Percentiles rank a stretch among this genome's conserved stretches.
These are phyloP conservation scores for Julus scandinavius DNA, from an alignment of 2,888 invertebrate genomes.

Conservation along the genomic window DNA sequence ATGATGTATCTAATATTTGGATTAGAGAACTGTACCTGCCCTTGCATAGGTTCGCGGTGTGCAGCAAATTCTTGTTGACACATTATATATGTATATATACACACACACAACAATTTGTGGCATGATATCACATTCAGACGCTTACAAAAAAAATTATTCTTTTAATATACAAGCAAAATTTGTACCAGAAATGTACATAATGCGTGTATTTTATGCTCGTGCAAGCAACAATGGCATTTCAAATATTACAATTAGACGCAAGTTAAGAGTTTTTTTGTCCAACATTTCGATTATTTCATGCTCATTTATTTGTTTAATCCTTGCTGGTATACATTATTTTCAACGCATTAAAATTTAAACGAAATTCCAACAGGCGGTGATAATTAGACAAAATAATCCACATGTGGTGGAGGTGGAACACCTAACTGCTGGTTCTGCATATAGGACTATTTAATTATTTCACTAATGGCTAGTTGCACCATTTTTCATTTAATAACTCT, in stretches of 20 bases:
- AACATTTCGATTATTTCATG: not conserved
- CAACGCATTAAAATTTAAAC: conserved; percentile 22
- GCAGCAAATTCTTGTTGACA: not conserved
- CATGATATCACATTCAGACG: not conserved
- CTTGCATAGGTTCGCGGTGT: not conserved
- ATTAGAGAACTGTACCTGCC: not conserved
- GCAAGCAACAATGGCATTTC: not conserved
- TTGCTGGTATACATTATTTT: conserved; percentile 20
- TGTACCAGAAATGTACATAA: not conserved
- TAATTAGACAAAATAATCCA: not conserved
- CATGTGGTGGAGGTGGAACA: not conserved
- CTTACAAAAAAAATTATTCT: not conserved
- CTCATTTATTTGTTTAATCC: conserved; percentile 25
- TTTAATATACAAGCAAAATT: not conserved
- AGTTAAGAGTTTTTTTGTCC: not conserved
- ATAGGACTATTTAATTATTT: not conserved
- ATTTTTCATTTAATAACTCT: no score
- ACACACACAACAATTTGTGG: not conserved
- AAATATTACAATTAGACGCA: not conserved
- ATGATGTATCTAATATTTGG: not conserved
- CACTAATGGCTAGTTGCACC: no score
- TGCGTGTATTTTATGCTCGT: conserved; percentile 14
- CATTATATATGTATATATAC: no score
- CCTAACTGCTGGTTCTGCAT: not conserved
- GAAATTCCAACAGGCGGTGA: conserved; percentile 2